Evolutionary conservation across 2,113 vertebrate species (phyloP).

Genomic region (Rafetus swinhoei): DNA sequence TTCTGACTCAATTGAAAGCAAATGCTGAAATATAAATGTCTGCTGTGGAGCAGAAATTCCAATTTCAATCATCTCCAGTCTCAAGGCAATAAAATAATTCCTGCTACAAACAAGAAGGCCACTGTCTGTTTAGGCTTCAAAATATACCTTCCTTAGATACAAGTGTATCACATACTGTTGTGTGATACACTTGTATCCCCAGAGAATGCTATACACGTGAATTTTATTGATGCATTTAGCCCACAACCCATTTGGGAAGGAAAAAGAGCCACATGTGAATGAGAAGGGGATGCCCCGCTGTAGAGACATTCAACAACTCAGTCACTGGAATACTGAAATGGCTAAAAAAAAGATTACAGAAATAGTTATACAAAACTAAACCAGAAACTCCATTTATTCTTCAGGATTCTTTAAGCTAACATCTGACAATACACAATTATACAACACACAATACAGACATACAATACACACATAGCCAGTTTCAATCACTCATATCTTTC

Average conservation of each 20-base stretch:
- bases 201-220: not conserved
- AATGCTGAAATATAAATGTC: not conserved
- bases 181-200: no score
- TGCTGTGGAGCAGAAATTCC: not conserved
- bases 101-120: not conserved
- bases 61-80: not conserved
- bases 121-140: not conserved
- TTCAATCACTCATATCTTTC: not conserved
- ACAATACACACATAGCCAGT: not conserved
- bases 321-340: not conserved
- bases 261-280: accelerated
- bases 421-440: not conserved
- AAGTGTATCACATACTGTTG: not conserved
- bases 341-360: accelerated
- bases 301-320: not conserved
- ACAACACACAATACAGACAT: not conserved
- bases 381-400: accelerated
- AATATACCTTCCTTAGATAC: not conserved
- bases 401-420: accelerated
- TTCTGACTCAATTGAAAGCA: not conserved
- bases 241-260: accelerated
- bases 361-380: accelerated
- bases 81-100: slow-evolving; percentile 29
- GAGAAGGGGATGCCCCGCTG: not conserved
- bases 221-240: accelerated